Conservation (phyloP, 37 sponge, comb jelly and placozoan genomes). For the Axinella damicornis region DNA sequence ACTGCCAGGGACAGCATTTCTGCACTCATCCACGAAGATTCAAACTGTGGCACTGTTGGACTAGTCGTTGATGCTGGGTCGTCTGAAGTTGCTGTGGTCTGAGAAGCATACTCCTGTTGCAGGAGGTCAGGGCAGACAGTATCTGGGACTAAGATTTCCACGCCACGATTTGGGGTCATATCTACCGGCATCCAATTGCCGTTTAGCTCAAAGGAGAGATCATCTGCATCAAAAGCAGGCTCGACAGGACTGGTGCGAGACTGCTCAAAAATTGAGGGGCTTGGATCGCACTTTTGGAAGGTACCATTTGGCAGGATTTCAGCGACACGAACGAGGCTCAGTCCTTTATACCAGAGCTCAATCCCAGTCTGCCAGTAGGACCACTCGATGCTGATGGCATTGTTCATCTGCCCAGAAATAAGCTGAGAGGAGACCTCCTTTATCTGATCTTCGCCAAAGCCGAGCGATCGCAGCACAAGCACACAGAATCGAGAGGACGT, state of each 20-base stretch:
- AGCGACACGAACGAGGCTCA: slow-evolving; percentile 72
- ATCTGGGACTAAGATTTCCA: slow-evolving; percentile 82
- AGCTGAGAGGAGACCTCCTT: slow-evolving; percentile 30
- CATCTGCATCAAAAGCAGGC: slow-evolving; percentile 44
- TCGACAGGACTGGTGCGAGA: slow-evolving; percentile 55
- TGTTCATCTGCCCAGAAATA: slow-evolving; percentile 13
- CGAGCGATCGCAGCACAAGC: slow-evolving; percentile 60
- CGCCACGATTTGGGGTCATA: slow-evolving; percentile 60
- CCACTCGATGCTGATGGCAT: slow-evolving; percentile 69
- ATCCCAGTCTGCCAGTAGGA: slow-evolving; percentile 94
- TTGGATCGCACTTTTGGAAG: slow-evolving; percentile 59
- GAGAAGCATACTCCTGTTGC: not conserved
- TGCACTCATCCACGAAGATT: slow-evolving; percentile 80
- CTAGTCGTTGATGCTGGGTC: not conserved
- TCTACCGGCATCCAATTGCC: slow-evolving; percentile 73
- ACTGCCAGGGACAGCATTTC: slow-evolving; percentile 70
- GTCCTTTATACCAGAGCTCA: slow-evolving; percentile 86
- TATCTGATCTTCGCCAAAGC: slow-evolving; percentile 32
- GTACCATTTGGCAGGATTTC: slow-evolving; percentile 69
- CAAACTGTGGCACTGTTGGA: slow-evolving; percentile 19
- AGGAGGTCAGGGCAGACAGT: slow-evolving; percentile 58
- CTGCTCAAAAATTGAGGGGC: slow-evolving; percentile 44
- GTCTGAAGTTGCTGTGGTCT: not conserved
- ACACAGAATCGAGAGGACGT: slow-evolving; percentile 41
- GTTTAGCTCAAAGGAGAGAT: slow-evolving; percentile 77